Evolutionary conservation across 2,888 invertebrate genomes (phyloP).

Genomic region (Tortricodes alternella): DNA sequence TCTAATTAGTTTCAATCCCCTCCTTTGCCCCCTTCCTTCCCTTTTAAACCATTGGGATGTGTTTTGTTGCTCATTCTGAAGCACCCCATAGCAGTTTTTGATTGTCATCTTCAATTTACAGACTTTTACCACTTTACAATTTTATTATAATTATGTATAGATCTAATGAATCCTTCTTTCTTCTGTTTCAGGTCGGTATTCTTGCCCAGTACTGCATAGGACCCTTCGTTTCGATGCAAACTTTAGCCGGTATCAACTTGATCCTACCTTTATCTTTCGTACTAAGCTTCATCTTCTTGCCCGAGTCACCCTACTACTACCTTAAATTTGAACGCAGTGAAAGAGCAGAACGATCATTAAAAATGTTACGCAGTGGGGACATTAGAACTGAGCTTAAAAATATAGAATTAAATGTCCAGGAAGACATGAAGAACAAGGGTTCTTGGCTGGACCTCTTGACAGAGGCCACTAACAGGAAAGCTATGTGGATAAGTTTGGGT

Average conservation of each 20-base stretch:
- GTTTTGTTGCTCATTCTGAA: no score
- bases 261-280: conserved; percentile 82
- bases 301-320: conserved; percentile 86
- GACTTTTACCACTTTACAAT: background rate
- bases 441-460: conserved; percentile 79
- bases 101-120: no score
- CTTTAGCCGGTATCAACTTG: conserved; percentile 80
- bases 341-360: conserved; percentile 82
- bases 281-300: conserved; percentile 82
- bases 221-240: conserved; percentile 80
- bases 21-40: no score
- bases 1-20: no score
- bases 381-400: conserved; percentile 80
- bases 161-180: conserved; percentile 32
- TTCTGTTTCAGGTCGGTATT: conserved; percentile 79
- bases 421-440: conserved; percentile 78
- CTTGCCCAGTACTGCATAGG: conserved; percentile 84
- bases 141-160: no score
- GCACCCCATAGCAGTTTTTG: no score
- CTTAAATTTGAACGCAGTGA: conserved; percentile 77
- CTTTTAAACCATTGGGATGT: background rate
- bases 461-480: conserved; percentile 83
- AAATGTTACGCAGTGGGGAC: conserved; percentile 82
- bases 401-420: conserved; percentile 78
- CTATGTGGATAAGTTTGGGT: conserved; percentile 83